Base-by-base conservation (phyloP, 2,888 invertebrate species). In the Galerucella calmariensis region DNA sequence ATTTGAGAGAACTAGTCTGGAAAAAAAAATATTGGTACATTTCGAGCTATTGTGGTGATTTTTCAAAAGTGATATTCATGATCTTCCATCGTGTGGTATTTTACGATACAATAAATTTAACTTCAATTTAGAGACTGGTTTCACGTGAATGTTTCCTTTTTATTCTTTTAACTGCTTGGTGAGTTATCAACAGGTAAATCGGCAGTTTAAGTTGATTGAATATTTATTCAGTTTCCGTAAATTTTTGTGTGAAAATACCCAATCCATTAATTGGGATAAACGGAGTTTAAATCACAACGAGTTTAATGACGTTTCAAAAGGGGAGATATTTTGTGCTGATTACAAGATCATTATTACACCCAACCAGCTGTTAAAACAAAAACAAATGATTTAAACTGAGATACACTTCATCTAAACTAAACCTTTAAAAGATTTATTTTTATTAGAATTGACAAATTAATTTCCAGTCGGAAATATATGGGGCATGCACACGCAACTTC, bases 391-490 rank as follows among this genome's bases (percentile, higher is more conserved):
- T 69, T 46, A 62, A 53, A 62, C 62, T 53, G 62, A 62, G 69
- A 69, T 69, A 69, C 41, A 69, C 46, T 62, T 69, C 48, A 62
- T 69, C 48, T 62, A 53, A 62, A 62, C 69, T 35, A 14, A 61
- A 35, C 27, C 61, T 27, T 61, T 53, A 51, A 71, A 71, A 71
- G 65, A 71, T 71, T 71, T 65, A 71, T 65, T 78, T 73, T 78
- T 77, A 78, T 78, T 78, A 73, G 74, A 75, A 78, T 74, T 77
- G 78, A 78, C 78, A 78, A 78, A 80, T 79, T 77, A 78, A 80
- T 79, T 77, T 77, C 74, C 75, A 78, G 72, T 61, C 67, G 74
- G 73, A 78, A 79, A 78, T 80, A 77, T 79, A 79, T 79, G 72
- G 77, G 75, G 68, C 76, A 78, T 74, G 75, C 78, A 75, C 80